Conservation (phyloP, 2,888 invertebrate genomes). For the Noctua janthe region DNA sequence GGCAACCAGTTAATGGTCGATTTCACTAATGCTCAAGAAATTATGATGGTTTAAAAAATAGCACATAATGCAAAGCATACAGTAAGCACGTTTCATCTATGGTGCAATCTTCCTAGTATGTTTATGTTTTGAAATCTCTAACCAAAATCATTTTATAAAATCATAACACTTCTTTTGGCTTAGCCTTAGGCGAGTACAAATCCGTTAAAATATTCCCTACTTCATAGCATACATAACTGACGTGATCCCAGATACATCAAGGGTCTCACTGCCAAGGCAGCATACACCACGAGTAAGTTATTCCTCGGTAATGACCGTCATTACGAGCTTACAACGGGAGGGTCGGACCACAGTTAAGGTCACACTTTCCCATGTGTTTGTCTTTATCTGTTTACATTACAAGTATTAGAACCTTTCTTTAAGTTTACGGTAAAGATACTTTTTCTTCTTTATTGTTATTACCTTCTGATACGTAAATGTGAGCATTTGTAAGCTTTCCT, state of each 20-base stretch:
- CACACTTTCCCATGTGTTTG: conserved; percentile 69
- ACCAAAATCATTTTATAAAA: neutral
- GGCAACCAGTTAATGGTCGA: neutral
- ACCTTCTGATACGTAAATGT: neutral
- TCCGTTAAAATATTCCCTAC: too few relatives aligned
- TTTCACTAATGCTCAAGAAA: neutral
- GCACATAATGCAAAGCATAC: neutral
- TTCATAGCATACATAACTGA: neutral
- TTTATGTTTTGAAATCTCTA: neutral
- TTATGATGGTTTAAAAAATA: neutral
- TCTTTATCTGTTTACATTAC: conserved; percentile 49
- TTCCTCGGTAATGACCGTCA: conserved; percentile 65
- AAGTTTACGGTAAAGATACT: conserved; percentile 31
- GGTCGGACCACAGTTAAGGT: conserved; percentile 67
- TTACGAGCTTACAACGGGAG: conserved; percentile 54
- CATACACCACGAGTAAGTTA: conserved; percentile 37
- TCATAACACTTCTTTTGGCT: neutral
- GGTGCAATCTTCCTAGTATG: neutral
- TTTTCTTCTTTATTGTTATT: conserved; percentile 7
- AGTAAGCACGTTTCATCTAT: neutral
- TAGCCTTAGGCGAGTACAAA: neutral
- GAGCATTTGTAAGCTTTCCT: too few relatives aligned
- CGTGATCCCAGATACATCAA: conserved; percentile 17
- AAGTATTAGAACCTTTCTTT: conserved; percentile 29
- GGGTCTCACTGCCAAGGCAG: conserved; percentile 12